Evolutionary conservation across 2,888 invertebrate genomes (phyloP).

Genomic region (Latheticus oryzae): DNA sequence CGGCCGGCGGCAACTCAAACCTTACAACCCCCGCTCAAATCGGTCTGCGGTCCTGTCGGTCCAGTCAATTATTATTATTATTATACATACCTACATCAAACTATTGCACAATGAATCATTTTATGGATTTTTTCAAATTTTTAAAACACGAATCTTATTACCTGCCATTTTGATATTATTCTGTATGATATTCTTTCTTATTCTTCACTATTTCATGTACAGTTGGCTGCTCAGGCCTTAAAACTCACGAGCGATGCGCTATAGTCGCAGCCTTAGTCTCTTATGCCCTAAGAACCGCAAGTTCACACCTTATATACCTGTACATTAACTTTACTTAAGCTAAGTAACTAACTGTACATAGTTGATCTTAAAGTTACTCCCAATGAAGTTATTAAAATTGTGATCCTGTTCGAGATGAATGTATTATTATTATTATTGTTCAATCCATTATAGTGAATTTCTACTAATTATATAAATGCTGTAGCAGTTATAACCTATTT

Average conservation of each 20-base stretch:
- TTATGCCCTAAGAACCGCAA: conserved; percentile 24
- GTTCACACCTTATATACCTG: not conserved
- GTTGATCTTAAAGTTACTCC: conserved; percentile 24
- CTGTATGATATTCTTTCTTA: conserved; percentile 1
- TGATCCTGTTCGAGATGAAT: conserved; percentile 36
- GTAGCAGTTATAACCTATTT: conserved; percentile 30
- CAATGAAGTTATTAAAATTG: conserved; percentile 29
- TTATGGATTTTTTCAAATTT: too few species aligned
- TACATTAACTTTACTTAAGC: conserved; percentile 14
- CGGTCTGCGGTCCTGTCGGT: conserved; percentile 41
- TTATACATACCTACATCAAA: conserved; percentile 25
- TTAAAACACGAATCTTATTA: conserved; percentile 23
- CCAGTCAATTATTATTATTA: conserved; percentile 44
- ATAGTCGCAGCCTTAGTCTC: conserved; percentile 32
- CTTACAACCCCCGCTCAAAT: conserved; percentile 30
- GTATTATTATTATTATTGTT: conserved; percentile 31
- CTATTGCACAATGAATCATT: too few species aligned
- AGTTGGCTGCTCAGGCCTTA: conserved; percentile 37
- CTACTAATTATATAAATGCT: conserved; percentile 29
- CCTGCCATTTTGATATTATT: conserved; percentile 37
- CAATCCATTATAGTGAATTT: conserved; percentile 34
- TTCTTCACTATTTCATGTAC: conserved; percentile 30
- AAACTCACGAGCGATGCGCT: conserved; percentile 19
- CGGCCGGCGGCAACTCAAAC: conserved; percentile 42
- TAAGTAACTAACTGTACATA: conserved; percentile 35